Base-by-base conservation (phyloP, 2,888 invertebrate species). In the Chouioia cunea region DNA sequence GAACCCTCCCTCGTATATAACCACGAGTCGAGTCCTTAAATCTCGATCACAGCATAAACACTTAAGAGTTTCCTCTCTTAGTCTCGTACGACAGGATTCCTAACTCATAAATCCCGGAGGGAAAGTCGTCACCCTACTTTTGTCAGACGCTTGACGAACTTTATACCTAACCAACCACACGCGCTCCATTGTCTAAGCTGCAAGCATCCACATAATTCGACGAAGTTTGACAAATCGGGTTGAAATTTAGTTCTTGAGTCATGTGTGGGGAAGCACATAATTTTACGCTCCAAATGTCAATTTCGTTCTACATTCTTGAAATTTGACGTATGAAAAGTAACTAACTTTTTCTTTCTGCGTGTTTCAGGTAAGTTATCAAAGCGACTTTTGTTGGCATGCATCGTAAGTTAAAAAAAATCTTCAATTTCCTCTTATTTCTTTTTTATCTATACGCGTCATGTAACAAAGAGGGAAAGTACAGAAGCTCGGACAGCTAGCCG, bases 401-500 rank as follows among this genome's bases (percentile, higher is more conserved):
- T 16, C 52, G 36, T 36, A 36, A 52, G 22, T 52, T 12, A 20
- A 52, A 52, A 50, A 50, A 52, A 16, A 52, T 52, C 52, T 22
- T 12, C n/a, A 16, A 16, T 14, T 20, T 52, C 22, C 52, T 14
- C 22, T 3, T 20, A 52, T 36, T 6, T 36, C 12, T 36, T 27
- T 36, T 36, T 36, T 36, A 36, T 36, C 36, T 10, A 36, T 36
- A 2, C 36, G 4, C 8, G 43, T 23, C 3, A 4, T 57, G 47
- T 36, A 48, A 56, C 36, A 60, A 56, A 4, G 47, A 14, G 36
- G 36, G 10, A 8, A 36, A 36, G 46, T 18, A 44, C 44, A 50
- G 63, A 60, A 71, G 68, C 44, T 59, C 47, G 52, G 64, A n/a
- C 48, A 62, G 56, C 65, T 68, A 65, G 15, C 8, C 36, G 8